Conservation (phyloP, 2,113 vertebrate species). For the Cranoglanis bouderius region DNA sequence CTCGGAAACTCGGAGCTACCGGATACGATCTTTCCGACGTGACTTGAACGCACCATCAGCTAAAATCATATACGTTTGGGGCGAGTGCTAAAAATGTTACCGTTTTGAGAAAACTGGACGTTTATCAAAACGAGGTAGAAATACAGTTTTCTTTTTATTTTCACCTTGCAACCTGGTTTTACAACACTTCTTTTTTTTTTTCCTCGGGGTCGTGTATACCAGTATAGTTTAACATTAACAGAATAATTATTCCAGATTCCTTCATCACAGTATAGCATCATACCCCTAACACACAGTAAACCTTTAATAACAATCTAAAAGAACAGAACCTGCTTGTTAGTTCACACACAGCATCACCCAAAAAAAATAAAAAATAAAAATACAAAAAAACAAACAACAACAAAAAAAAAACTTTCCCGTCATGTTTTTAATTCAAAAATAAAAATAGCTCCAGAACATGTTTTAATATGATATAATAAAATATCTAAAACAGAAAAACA, state of each 20-base stretch:
- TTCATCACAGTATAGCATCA: constrained; percentile 30
- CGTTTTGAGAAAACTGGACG: neutral
- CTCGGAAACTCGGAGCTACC: no score
- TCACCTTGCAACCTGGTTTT: constrained; percentile 12
- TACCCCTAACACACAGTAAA: constrained; percentile 4
- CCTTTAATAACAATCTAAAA: constrained; percentile 21
- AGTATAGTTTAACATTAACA: constrained; percentile 15
- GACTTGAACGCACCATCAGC: neutral
- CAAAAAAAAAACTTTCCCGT: constrained; percentile 10
- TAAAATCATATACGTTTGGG: neutral
- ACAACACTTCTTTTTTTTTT: neutral
- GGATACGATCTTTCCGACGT: no score
- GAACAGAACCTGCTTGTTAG: constrained; percentile 33
- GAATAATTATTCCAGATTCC: constrained; percentile 25
- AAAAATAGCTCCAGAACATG: constrained; percentile 68
- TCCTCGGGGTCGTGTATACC: constrained; percentile 5
- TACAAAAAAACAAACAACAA: neutral
- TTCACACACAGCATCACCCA: neutral
- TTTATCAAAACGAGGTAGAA: constrained; percentile 1
- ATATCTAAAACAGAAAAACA: constrained; percentile 60
- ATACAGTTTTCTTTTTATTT: constrained; percentile 29
- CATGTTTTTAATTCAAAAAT: constrained; percentile 70
- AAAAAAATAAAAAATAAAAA: no score
- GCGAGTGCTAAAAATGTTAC: neutral
- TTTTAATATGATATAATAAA: constrained; percentile 66